Conservation (phyloP, 2,797 vertebrate genomes). For the Spondyliosoma cantharus region DNA sequence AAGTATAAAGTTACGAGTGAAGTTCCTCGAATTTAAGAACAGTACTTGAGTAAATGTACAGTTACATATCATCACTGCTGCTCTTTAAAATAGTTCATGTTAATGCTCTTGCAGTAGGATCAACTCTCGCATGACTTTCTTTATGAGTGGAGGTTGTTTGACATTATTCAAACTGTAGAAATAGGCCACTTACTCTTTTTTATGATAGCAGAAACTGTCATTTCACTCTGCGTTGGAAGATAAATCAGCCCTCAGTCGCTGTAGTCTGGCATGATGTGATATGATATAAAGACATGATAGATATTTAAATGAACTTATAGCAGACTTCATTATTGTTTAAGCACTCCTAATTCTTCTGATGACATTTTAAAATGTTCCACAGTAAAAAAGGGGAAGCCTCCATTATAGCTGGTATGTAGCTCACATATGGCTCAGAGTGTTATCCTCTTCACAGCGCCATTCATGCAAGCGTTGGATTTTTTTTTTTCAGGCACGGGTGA, state of each 20-base stretch:
- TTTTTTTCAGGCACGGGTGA: constrained; percentile 35
- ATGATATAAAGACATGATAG: neutral
- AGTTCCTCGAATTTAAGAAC: no score
- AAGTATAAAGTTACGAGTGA: no score
- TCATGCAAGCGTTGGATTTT: constrained; percentile 52
- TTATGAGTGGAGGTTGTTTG: neutral
- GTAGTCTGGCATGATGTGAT: neutral
- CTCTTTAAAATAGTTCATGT: no score
- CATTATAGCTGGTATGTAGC: constrained; percentile 28
- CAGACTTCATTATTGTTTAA: neutral
- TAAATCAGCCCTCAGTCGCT: neutral
- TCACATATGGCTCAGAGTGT: constrained; percentile 31
- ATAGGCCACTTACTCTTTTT: neutral
- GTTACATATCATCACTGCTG: no score
- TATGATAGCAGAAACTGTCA: neutral
- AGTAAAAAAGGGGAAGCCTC: constrained; percentile 7
- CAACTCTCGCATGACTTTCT: neutral
- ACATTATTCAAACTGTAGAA: neutral
- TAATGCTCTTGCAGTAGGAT: neutral
- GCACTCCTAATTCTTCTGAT: neutral
- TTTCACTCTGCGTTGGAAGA: neutral
- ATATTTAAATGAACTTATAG: neutral
- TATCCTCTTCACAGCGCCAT: constrained; percentile 53
- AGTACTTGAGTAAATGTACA: no score
- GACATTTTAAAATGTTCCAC: neutral